Conservation (phyloP, 2,888 invertebrate genomes). For the Lymantria monacha region DNA sequence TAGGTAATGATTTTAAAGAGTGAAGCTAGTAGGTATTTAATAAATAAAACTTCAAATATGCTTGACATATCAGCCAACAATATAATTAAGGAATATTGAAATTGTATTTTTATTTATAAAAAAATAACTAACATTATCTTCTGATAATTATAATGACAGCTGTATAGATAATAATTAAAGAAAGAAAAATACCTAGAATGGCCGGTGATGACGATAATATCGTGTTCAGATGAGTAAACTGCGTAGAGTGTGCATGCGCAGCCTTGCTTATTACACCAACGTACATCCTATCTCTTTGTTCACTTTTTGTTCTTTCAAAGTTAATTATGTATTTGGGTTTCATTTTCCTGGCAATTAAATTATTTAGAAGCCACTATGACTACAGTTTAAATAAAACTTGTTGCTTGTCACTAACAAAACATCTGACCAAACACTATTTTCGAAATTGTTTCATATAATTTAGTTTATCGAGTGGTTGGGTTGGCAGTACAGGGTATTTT, state of each 20-base stretch:
- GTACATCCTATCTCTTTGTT: constrained; percentile 12
- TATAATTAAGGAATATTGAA: no score
- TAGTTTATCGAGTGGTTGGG: no score
- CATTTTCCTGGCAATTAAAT: no score
- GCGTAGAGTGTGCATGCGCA: constrained; percentile 13
- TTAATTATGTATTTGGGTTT: constrained; percentile 14
- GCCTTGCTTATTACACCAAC: constrained; percentile 11
- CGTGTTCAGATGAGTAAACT: constrained; percentile 21
- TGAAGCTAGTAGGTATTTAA: background rate
- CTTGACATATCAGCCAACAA: background rate
- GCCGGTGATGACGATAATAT: constrained; percentile 32
- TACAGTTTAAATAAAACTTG: no score
- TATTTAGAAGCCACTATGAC: no score
- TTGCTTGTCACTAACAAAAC: no score
- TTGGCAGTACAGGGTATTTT: no score
- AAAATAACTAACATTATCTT: background rate
- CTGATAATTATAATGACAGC: constrained; percentile 12
- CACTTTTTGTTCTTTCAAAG: constrained; percentile 15
- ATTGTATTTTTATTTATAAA: background rate
- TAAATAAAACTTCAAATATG: background rate
- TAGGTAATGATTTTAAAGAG: background rate
- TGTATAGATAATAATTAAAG: constrained; percentile 28
- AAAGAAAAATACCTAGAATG: constrained; percentile 14
- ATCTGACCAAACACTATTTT: no score
- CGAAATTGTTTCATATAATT: no score